Evolutionary conservation across 2,797 vertebrate species (phyloP).

Genomic region (Tarsius wallacei): DNA sequence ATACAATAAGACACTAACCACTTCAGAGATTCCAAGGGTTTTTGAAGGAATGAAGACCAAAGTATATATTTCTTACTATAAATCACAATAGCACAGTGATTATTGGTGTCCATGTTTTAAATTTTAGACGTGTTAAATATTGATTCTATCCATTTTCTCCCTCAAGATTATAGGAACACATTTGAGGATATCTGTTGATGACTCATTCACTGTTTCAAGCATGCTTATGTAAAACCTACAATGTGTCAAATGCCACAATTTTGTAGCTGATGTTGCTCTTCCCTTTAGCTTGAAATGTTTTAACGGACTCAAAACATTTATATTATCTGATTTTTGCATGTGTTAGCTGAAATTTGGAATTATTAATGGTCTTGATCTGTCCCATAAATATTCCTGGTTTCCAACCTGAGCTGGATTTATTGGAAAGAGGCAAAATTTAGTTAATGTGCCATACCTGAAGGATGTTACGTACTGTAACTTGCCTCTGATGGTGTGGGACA

Average conservation of each 20-base stretch:
- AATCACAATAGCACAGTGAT: not conserved
- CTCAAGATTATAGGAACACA: not conserved
- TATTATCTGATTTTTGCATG: conserved; percentile 63
- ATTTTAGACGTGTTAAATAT: not conserved
- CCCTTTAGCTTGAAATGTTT: conserved; percentile 8
- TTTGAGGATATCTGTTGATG: not conserved
- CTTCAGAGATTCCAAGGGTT: not conserved
- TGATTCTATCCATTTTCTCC: not conserved
- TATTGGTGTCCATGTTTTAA: not conserved
- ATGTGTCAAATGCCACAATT: not conserved
- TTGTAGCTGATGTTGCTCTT: conserved; percentile 17
- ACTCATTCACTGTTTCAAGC: conserved; percentile 28
- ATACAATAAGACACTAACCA: not conserved
- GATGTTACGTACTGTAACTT: conserved; percentile 54
- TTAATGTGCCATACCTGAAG: conserved; percentile 55
- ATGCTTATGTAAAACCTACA: conserved; percentile 43
- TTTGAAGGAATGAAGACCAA: not conserved
- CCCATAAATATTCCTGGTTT: conserved; percentile 70
- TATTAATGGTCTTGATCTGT: conserved; percentile 23
- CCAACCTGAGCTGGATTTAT: conserved; percentile 74
- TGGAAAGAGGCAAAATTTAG: conserved; percentile 55
- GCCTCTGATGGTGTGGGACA: conserved; percentile 60
- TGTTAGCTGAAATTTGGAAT: conserved; percentile 54
- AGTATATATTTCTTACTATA: not conserved
- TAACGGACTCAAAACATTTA: conserved; percentile 31